A percentile compares a stretch with the other conserved stretches of the same genome.
Conservation (phyloP, 2,797 vertebrate species). For the Antrozous pallidus region DNA sequence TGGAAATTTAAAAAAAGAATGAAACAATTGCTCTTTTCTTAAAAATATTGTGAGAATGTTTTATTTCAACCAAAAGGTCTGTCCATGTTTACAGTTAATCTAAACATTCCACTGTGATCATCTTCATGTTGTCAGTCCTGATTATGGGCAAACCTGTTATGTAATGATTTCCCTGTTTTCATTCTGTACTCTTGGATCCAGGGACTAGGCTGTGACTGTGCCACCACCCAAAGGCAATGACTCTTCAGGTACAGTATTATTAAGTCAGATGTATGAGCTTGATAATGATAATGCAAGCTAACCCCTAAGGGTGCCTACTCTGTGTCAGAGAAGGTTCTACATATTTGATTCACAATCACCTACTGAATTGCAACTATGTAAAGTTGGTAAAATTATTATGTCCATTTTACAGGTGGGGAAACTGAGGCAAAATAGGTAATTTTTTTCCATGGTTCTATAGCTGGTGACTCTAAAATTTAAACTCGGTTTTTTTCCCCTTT, state of each 20-base stretch:
- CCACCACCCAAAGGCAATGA: background rate
- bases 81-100: background rate
- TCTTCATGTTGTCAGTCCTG: background rate
- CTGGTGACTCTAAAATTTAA: constrained; percentile 2
- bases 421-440: background rate
- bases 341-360: background rate
- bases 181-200: background rate
- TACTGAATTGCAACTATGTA: background rate
- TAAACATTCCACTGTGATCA: background rate
- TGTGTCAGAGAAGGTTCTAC: background rate
- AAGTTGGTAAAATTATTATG: background rate
- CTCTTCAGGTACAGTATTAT: background rate
- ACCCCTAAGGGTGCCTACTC: background rate
- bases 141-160: background rate
- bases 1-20: background rate
- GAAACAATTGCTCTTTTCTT: background rate
- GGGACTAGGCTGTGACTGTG: background rate
- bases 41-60: background rate
- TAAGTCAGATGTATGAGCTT: background rate
- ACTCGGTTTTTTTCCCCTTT: background rate
- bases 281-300: background rate
- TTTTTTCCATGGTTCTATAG: background rate
- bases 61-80: background rate
- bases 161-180: background rate
- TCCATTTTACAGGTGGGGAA: background rate